Base-by-base conservation (phyloP, 2,113 vertebrate species). In the Equus quagga region DNA sequence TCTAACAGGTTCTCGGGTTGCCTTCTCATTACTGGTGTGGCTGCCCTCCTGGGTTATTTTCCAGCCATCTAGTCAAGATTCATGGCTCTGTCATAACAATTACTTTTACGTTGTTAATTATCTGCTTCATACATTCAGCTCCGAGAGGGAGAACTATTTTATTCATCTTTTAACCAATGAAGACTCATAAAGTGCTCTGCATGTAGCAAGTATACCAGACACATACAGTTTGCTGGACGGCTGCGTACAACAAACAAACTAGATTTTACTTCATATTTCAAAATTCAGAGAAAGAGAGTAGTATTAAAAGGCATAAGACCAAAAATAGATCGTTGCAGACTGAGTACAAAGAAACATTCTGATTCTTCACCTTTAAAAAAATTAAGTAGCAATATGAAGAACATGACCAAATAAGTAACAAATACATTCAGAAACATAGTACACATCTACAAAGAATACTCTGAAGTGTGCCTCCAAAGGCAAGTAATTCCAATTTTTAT, bases 201-300 rank as follows among this genome's bases (percentile, higher is more conserved):
- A 75, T 28, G 82, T 5, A 93, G 46, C 67, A 91, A 51, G n/a
- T 72, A 88, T 18, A 91, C 8, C 8, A 96, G 64, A 73, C 4
- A 67, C 51, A 94, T 1, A 87, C 2, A 89, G 19, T 82, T 79
- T 91, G 69, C 23, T 85, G 13, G 33, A 86, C 24, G 79, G 36
- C 17, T 91, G 10, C 73, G 83, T 23, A 87, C 89, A 89, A 67
- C 36, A 96, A 67, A 51, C 67, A 31, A 18, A 56, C 69, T 67
- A 88, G n/a, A 91, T 91, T 95, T 79, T 81, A 94, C 82, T 93
- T 97, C 21, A 15, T 78, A 84, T 89, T 97, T 96, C 54, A 97
- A 94, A 96, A 96, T 90, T 86, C 64, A 91, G 64, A 96, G 24
- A 88, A 82, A 60, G 21, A n/a, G 14, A 90, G 44, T 72, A 95